Evolutionary conservation across 2,888 invertebrate genomes (phyloP).

Genomic region (Aspidiotus rigidus): DNA sequence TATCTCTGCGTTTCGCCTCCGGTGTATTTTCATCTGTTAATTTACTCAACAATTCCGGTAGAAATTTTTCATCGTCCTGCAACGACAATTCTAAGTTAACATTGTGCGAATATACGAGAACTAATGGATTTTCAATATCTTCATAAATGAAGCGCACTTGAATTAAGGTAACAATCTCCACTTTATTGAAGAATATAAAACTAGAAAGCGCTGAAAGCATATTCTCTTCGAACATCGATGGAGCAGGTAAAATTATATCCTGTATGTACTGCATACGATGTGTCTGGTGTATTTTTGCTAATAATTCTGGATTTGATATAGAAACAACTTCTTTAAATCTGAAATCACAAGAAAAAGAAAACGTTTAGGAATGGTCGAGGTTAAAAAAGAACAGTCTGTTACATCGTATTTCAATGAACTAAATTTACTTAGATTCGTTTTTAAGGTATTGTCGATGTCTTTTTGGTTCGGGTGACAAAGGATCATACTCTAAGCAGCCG

Average conservation of each 20-base stretch:
- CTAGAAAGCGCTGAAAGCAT: slow-evolving; percentile 93
- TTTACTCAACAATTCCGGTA: slow-evolving; percentile 87
- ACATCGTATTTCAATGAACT: background rate
- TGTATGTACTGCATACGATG: slow-evolving; percentile 99
- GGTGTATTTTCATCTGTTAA: slow-evolving; percentile 81
- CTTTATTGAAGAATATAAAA: slow-evolving; percentile 99
- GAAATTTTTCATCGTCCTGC: slow-evolving; percentile 94
- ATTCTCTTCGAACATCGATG: slow-evolving; percentile 98
- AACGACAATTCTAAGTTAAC: slow-evolving; percentile 20
- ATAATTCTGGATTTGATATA: slow-evolving; percentile 85
- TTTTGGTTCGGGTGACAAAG: slow-evolving; percentile 71
- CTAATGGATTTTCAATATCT: background rate
- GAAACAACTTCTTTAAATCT: slow-evolving; percentile 87
- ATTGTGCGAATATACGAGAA: background rate
- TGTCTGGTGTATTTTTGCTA: slow-evolving; percentile 98
- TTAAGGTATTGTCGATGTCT: slow-evolving; percentile 93
- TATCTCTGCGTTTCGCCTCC: slow-evolving; percentile 76
- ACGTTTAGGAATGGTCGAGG: background rate
- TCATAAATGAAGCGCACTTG: slow-evolving; percentile 44
- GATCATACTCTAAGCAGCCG: slow-evolving; percentile 97
- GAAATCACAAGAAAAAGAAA: slow-evolving; percentile 21
- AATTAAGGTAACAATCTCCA: slow-evolving; percentile 95
- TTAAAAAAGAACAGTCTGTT: background rate
- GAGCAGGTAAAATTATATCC: slow-evolving; percentile 96
- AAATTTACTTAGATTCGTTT: slow-evolving; percentile 61